Conservation (phyloP, 1,140 invertebrate genomes). For the Conus betulinus region DNA sequence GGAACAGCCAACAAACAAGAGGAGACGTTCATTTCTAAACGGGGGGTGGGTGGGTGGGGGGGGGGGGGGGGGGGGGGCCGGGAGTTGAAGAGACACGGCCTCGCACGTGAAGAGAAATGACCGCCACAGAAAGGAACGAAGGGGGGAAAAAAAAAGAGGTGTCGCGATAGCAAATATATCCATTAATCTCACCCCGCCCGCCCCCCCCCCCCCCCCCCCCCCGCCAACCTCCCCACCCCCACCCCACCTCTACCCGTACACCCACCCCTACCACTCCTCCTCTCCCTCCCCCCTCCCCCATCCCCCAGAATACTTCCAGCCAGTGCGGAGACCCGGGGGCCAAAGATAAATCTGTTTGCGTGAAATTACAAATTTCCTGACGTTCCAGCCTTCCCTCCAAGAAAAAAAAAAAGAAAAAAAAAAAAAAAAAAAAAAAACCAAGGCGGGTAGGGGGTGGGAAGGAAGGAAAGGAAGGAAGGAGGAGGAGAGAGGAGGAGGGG, state of each 20-base stretch:
- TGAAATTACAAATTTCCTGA: slow-evolving; percentile 25
- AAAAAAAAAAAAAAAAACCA: too few relatives aligned
- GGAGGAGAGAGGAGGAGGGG: not conserved
- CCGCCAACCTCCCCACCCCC: not conserved
- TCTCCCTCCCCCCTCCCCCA: too few relatives aligned
- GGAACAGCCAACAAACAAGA: slow-evolving; percentile 11
- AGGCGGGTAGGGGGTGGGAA: too few relatives aligned
- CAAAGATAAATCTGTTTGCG: slow-evolving; percentile 25
- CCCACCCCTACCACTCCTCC: too few relatives aligned
- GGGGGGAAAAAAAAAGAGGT: not conserved
- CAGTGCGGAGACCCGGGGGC: not conserved
- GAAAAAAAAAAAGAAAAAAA: not conserved
- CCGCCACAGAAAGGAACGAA: not conserved
- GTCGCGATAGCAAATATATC: not conserved
- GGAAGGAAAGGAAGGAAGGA: not conserved
- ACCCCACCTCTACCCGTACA: not conserved
- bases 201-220: not conserved
- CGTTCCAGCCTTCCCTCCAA: not conserved
- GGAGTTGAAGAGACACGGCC: not conserved
- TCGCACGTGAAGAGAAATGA: slow-evolving; percentile 9
- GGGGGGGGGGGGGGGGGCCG: too few relatives aligned
- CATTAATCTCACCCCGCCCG: not conserved
- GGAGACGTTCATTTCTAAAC: slow-evolving; percentile 4
- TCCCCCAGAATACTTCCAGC: too few relatives aligned
- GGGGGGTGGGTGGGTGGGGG: too few relatives aligned